A percentile compares a stretch with the other conserved stretches of the same genome.
These are phyloP conservation scores for Macquaria ambigua DNA, from an alignment of 2,113 vertebrate species.

Conservation along the genomic window DNA sequence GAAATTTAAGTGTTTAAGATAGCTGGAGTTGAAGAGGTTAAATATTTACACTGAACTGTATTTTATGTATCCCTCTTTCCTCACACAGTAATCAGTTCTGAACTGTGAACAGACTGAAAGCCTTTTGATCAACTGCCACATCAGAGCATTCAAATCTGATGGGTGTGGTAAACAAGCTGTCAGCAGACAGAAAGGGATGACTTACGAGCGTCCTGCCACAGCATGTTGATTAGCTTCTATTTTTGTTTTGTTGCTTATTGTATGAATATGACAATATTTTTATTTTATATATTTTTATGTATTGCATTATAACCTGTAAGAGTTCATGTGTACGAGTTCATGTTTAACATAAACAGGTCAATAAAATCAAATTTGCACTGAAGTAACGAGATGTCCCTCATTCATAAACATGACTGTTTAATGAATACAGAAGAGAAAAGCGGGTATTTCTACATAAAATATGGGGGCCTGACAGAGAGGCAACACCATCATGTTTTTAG, in stretches of 20 bases:
- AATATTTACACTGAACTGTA: background rate
- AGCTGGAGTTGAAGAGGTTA: background rate
- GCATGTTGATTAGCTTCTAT: background rate
- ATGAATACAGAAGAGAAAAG: background rate
- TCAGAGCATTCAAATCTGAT: background rate
- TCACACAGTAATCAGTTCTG: background rate
- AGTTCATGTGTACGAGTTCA: background rate
- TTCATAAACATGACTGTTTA: no score
- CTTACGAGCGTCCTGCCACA: background rate
- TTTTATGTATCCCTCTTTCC: background rate
- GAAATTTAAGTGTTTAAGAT: background rate
- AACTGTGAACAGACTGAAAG: background rate
- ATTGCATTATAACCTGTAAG: background rate
- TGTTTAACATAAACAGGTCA: conserved; percentile 15
- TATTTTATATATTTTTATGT: no score
- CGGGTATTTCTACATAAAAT: background rate
- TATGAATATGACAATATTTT: no score
- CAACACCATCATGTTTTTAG: background rate
- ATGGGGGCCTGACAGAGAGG: background rate
- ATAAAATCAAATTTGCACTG: conserved; percentile 24
- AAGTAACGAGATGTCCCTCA: background rate
- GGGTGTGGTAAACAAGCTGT: background rate
- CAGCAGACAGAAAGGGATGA: background rate
- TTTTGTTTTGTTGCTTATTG: background rate
- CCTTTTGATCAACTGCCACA: background rate